Conservation (phyloP, 2,888 invertebrate species). For the Andricus curvator region DNA sequence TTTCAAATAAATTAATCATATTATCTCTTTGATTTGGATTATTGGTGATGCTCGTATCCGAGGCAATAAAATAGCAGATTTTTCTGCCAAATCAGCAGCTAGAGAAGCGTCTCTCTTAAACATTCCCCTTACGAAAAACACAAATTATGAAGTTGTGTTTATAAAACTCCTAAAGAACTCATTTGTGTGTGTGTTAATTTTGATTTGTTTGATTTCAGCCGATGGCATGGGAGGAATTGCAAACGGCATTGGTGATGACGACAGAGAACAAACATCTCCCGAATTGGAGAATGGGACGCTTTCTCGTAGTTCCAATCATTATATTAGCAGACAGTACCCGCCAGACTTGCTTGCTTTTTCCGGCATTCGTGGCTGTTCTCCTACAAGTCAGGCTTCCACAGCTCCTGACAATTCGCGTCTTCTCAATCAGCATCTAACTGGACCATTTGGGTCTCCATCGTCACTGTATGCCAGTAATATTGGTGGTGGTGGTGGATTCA, state of each 20-base stretch:
- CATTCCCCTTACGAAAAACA: too few species aligned
- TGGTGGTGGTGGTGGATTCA: constrained; percentile 78
- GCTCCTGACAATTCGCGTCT: constrained; percentile 86
- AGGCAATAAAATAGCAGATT: too few species aligned
- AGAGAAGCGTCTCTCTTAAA: too few species aligned
- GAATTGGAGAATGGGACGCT: constrained; percentile 79
- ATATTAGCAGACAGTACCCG: constrained; percentile 82
- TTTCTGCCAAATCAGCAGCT: too few species aligned
- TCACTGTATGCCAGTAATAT: constrained; percentile 79
- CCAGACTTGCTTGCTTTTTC: constrained; percentile 92
- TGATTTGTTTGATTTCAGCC: constrained; percentile 59
- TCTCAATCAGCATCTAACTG: constrained; percentile 72
- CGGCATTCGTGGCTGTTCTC: constrained; percentile 79
- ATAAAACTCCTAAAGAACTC: too few species aligned
- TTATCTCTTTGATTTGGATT: too few species aligned
- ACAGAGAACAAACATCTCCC: constrained; percentile 54
- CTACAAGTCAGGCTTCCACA: constrained; percentile 88
- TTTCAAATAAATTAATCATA: too few species aligned
- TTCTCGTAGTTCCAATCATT: constrained; percentile 80
- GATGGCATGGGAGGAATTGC: constrained; percentile 76
- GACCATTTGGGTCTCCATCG: constrained; percentile 65
- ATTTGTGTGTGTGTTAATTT: too few species aligned
- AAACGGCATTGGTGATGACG: constrained; percentile 70
- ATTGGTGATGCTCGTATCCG: too few species aligned
- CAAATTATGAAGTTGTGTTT: too few species aligned